Base-by-base conservation (phyloP, 1,140 invertebrate species). In the Calycopis cecrops region DNA sequence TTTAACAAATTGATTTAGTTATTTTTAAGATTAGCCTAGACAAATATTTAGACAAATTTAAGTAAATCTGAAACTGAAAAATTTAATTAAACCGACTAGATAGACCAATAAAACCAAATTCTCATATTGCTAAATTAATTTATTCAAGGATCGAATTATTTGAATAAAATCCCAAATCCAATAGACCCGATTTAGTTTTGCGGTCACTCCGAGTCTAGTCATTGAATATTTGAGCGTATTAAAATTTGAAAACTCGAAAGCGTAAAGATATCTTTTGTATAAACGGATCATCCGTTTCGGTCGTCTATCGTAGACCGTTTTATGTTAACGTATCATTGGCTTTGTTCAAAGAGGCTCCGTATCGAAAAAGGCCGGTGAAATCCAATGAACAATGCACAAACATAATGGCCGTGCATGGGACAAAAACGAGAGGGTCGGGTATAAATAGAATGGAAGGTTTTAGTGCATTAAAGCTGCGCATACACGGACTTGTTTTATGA, bases 361-460 rank as follows among this genome's bases (percentile, higher is more conserved):
- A 55, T 52, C 48, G 65, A 70, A 74, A 73, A 72, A 65, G 55
- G 50, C 48, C 44, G 51, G 58, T 59, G 61, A 76, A 68, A 73
- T 72, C 68, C 70, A 76, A 71, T 71, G 71, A 69, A 71, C 70
- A 70, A 73, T 73, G 64, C 65, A 67, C 62, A 65, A 65, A 67
- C 44, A 64, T 57, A 38, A 34, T 60, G 57, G 52, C 34, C 58
- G 52, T 59, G 42, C 9, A 35, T 38, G 55, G 57, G 48, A 47
- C 28, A 57, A 51, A 50, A 40, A 65, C 62, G 62, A 52, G 60
- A 54, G 58, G 51, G 60, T 44, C 35, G 11, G 3, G 11, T 37
- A 37, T 37, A 37, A 37, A 37, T 37, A 37, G 35, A 37, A 37
- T 8, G 35, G 2, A 37, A 9, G 9, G 35, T 37, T 37, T 37